These are phyloP conservation scores for Pithys albifrons DNA, from an alignment of 2,113 vertebrate species.

Conservation along the genomic window DNA sequence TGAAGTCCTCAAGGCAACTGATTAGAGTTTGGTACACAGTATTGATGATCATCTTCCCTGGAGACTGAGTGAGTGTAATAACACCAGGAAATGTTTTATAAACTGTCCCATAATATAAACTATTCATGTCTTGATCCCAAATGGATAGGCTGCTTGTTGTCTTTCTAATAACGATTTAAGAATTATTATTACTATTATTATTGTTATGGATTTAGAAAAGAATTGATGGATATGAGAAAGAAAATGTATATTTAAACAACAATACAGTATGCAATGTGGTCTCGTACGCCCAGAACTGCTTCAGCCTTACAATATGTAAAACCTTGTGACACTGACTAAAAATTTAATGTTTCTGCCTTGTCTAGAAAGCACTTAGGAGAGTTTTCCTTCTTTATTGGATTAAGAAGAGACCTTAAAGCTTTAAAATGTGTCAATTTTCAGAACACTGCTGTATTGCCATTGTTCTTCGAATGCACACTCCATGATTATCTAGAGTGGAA, in stretches of 20 bases:
- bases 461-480: neutral
- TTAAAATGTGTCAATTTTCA: neutral
- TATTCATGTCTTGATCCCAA: neutral
- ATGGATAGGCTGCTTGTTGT: neutral
- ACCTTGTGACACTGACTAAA: neutral
- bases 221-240: neutral
- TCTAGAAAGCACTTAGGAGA: neutral
- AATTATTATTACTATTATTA: neutral
- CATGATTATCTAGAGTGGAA: fast-evolving
- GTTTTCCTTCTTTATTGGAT: neutral
- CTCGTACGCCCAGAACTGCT: neutral
- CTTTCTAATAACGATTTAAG: neutral
- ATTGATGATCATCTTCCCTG: neutral
- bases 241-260: neutral
- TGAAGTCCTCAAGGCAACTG: neutral
- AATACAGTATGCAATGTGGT: neutral
- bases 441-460: neutral
- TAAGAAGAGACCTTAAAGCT: neutral
- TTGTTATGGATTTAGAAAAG: neutral
- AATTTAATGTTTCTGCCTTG: neutral
- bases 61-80: neutral
- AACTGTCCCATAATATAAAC: neutral
- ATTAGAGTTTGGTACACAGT: neutral
- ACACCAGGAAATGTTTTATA: neutral
- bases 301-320: neutral